These are phyloP conservation scores for Mycteria americana DNA, from an alignment of 2,797 vertebrate species.

Conservation along the genomic window DNA sequence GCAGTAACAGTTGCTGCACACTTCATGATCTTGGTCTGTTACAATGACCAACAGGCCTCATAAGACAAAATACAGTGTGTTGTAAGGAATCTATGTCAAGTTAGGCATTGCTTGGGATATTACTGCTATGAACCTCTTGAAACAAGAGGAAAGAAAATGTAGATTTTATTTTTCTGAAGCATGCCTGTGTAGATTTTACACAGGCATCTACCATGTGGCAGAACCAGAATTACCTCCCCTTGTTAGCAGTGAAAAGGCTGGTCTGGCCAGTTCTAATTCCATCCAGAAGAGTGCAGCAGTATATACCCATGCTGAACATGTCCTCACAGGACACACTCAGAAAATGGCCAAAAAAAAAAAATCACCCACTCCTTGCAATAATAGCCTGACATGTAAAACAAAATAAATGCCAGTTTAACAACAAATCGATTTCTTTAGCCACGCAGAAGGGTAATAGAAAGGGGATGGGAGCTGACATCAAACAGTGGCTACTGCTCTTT, in stretches of 20 bases:
- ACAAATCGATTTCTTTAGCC: background rate
- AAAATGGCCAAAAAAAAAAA: background rate
- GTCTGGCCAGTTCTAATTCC: constrained; percentile 9
- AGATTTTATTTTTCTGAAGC: background rate
- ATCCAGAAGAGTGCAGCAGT: constrained; percentile 41
- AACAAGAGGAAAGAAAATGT: background rate
- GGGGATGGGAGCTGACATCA: background rate
- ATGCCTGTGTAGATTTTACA: background rate
- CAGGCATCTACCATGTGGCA: background rate
- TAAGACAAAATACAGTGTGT: background rate
- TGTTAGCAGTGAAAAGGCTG: background rate
- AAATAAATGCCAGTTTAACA: background rate
- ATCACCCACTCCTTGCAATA: background rate
- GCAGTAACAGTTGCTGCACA: background rate
- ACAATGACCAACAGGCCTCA: background rate
- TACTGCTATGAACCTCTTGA: background rate
- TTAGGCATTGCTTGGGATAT: background rate
- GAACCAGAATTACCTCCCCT: background rate
- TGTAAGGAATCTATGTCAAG: background rate
- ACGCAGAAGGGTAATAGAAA: background rate
- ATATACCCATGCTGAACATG: background rate
- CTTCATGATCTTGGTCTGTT: background rate
- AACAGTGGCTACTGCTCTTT: background rate
- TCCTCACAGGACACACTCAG: background rate
- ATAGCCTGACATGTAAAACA: background rate